A percentile compares a stretch with the other conserved stretches of the same genome.
Conservation (phyloP, 2,113 vertebrate genomes). For the Casuarius casuarius region DNA sequence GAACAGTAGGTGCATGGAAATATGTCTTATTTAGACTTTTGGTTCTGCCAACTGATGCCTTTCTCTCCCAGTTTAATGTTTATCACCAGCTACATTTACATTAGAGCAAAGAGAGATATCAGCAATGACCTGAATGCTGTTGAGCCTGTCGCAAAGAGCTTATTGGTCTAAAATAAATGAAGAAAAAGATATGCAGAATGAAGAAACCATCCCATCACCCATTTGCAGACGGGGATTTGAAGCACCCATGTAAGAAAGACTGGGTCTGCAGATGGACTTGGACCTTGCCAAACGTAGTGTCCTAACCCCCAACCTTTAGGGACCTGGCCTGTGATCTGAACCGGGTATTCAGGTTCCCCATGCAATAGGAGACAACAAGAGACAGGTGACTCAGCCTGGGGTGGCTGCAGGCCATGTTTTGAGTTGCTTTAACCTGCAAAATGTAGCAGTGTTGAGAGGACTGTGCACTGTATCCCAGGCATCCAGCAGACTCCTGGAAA, state of each 20-base stretch:
- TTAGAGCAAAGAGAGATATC: background rate
- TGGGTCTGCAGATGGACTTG: background rate
- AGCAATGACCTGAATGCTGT: background rate
- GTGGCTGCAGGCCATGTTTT: no score
- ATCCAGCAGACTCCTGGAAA: background rate
- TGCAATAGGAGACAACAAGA: accelerated
- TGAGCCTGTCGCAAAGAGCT: background rate
- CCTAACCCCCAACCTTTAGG: background rate
- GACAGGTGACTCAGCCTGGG: background rate
- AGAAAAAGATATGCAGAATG: background rate
- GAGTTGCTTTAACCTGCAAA: background rate
- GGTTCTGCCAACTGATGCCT: no score
- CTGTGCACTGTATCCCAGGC: accelerated
- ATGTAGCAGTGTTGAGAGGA: background rate
- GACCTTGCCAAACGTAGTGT: background rate
- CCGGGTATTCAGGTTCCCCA: background rate
- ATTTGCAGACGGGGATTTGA: background rate
- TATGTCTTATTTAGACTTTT: background rate
- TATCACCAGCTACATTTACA: background rate
- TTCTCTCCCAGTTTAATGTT: background rate
- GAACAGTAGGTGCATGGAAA: background rate
- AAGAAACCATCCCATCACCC: background rate
- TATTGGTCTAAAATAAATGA: background rate
- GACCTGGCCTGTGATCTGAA: background rate
- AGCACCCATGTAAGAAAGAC: background rate